Evolutionary conservation across 2,888 invertebrate genomes (phyloP).

Genomic region (Pasiphila rectangulata): DNA sequence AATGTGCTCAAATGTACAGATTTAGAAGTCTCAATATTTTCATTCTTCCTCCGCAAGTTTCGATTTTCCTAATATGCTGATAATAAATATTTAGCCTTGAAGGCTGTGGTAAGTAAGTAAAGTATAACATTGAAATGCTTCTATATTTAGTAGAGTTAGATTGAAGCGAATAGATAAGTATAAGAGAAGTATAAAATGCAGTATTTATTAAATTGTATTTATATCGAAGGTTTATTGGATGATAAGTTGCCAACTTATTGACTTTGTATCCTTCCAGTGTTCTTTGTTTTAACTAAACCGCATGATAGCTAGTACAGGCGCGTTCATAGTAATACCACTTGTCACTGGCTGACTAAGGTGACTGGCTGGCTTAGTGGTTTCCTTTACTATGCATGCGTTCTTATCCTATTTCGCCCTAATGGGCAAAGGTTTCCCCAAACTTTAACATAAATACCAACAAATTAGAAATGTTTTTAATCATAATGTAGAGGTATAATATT

Average conservation of each 20-base stretch:
- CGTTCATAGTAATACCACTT: too few species aligned
- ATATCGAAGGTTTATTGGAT: constrained; percentile 1
- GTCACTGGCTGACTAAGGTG: too few species aligned
- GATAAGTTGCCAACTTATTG: background rate
- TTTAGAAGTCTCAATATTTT: constrained; percentile 48
- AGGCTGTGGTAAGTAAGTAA: constrained; percentile 61
- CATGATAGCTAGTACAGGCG: too few species aligned
- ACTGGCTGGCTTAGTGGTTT: too few species aligned
- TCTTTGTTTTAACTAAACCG: too few species aligned
- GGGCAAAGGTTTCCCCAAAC: too few species aligned
- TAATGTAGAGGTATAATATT: too few species aligned
- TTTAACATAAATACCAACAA: too few species aligned
- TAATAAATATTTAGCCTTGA: constrained; percentile 60
- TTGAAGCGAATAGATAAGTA: constrained; percentile 13
- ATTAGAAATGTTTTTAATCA: too few species aligned
- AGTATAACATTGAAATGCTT: constrained; percentile 30
- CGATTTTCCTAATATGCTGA: constrained; percentile 45
- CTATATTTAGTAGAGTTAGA: constrained; percentile 28
- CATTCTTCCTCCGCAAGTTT: constrained; percentile 51
- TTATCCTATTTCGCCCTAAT: too few species aligned
- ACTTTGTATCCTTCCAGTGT: background rate
- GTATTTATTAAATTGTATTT: constrained; percentile 2
- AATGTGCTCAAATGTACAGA: constrained; percentile 72
- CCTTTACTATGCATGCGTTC: too few species aligned
- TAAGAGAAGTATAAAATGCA: constrained; percentile 5